phyloP scores from a whole-genome alignment of 37 sponge, comb jelly and placozoan species.

The Chondrilla cf. caribensis region DNA sequence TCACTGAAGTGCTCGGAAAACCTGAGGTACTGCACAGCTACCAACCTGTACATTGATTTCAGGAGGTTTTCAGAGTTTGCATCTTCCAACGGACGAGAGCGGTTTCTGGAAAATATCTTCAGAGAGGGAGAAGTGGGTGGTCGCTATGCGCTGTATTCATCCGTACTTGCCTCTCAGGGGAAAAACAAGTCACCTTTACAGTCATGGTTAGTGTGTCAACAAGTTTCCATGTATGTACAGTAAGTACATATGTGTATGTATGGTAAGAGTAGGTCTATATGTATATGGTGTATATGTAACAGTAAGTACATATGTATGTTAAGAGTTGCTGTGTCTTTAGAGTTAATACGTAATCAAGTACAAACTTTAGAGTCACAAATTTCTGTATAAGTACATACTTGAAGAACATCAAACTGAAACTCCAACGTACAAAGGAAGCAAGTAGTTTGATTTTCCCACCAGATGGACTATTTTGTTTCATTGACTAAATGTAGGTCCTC shows the following conservation, averaged over 20 bases:
- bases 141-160: constrained; percentile 42
- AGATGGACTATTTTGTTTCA: too few species aligned
- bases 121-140: constrained; percentile 71
- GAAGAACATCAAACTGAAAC: too few species aligned
- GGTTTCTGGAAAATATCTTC: constrained; percentile 69
- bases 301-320: too few species aligned
- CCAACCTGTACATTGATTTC: constrained; percentile 73
- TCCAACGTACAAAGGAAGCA: too few species aligned
- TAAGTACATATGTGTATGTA: neutral
- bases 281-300: neutral
- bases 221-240: neutral
- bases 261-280: neutral
- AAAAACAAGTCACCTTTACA: constrained; percentile 78
- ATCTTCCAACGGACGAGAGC: constrained; percentile 24
- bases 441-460: too few species aligned
- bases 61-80: constrained; percentile 55
- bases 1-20: constrained; percentile 52
- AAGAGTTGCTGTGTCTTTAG: too few species aligned
- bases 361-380: too few species aligned
- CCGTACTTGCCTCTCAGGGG: constrained; percentile 35
- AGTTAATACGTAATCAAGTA: too few species aligned
- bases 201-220: constrained; percentile 58
- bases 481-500: too few species aligned
- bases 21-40: constrained; percentile 70
- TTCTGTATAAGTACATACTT: too few species aligned